Conservation (phyloP, 2,888 invertebrate genomes). For the Malacosoma neustria region DNA sequence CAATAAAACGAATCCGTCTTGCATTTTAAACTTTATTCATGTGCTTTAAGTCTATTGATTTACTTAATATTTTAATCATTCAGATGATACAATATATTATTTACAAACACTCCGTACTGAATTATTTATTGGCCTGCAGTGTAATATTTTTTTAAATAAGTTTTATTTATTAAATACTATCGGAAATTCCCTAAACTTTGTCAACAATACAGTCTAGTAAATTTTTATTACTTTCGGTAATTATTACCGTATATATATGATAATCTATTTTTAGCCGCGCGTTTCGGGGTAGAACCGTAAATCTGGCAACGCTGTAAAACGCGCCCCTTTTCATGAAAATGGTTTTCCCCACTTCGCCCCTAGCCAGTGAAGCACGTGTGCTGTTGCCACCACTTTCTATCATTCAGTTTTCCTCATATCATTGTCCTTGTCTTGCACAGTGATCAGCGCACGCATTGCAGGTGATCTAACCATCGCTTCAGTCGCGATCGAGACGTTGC, state of each 20-base stretch:
- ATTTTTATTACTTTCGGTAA: neutral
- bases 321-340: constrained; percentile 60
- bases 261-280: neutral
- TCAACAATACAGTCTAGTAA: neutral
- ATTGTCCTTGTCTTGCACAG: constrained; percentile 32
- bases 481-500: constrained; percentile 47
- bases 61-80: too few species aligned
- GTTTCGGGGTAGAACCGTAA: neutral
- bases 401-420: constrained; percentile 11
- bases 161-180: too few species aligned
- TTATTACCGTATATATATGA: neutral
- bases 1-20: too few species aligned
- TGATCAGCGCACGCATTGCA: constrained; percentile 71
- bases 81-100: too few species aligned
- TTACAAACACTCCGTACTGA: too few species aligned
- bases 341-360: constrained; percentile 34
- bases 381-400: constrained; percentile 28
- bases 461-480: constrained; percentile 41
- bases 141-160: too few species aligned
- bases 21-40: too few species aligned
- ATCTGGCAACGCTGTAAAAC: constrained; percentile 22
- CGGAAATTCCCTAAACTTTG: neutral
- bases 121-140: too few species aligned
- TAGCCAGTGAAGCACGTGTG: constrained; percentile 60
- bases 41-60: too few species aligned